Base-by-base conservation (phyloP, 2,113 vertebrate genomes). In the Nicator chloris region DNA sequence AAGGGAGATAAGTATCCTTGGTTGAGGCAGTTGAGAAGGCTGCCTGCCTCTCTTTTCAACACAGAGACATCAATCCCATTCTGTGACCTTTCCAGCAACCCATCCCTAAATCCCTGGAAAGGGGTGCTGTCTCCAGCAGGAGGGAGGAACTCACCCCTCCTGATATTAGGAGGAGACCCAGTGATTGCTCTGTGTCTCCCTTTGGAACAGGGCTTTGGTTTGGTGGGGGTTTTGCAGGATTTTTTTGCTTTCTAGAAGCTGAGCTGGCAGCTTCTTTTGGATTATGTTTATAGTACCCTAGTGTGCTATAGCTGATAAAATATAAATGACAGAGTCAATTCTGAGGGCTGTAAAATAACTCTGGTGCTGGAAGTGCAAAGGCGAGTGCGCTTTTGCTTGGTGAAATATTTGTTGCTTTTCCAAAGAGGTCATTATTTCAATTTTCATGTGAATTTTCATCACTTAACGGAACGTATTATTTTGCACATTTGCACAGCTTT, bases 301-400 rank as follows among this genome's bases (percentile, higher is more conserved):
- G 94, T 15, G 87, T 92, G 82, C 94, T 87, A 54, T 95, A 95
- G 87, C 89, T 95, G 94, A 91, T 93, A 95, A 95, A 97, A 96
- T 96, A 95, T 77, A 97, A 96, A 96, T 91, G 89, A 93, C 18
- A 0, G 82, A 96, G 87, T 82, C 12, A 37, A 83, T 94, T 96
- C 87, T 76, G 68, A 92, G 61, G 64, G 79, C 72, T 94, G 88
- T 96, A 96, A 96, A 97, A 75, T 90, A 95, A 86, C 85, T 71
- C 82, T 83, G 56, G 60, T 84, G 72, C 75, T 94, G 53, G 80
- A 92, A 95, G 93, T 90, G 88, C 71, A 95, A 91, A 95, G 63
- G 66, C 42, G 0, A 96, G 68, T 63, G 56, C 8, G 24, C 47
- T 86, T 93, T 90, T 75, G 79, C 92, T 49, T 60, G 71, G 71